Base-by-base conservation (phyloP, 2,888 invertebrate genomes). In the Drosophila paramelanica region DNA sequence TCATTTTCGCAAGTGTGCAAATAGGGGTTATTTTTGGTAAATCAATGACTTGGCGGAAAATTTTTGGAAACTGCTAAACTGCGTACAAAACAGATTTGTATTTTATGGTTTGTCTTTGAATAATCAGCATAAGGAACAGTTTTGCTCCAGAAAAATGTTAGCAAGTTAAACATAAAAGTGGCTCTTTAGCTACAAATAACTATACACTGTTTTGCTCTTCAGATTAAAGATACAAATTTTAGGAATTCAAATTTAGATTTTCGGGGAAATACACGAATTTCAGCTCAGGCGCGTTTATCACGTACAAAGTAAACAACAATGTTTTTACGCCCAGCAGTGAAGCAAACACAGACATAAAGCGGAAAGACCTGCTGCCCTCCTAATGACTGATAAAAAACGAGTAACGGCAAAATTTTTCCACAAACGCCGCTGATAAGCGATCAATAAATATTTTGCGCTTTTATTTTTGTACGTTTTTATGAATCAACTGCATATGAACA, bases 371-470 rank as follows among this genome's bases (percentile, higher is more conserved):
- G 49, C 25, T 45, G 52, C 43, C 46, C 72, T 53, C 36, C 23
- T 76, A 60, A 53, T 66, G 53, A 56, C 74, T 75, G 64, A 75
- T 73, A 75, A 73, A 73, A 11, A 36, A 36, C 31, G 41, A 31
- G 31, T 57, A 64, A 53, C 53, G 49, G 51, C 51, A 45, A 61
- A 72, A 79, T 50, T 74, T 83, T 75, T 75, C 73, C 78, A 75
- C 60, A 65, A 65, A 38, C 20, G 10, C 20, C 13, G n/a, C 50
- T 77, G 75, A 77, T 77, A 76, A 76, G 75, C 45, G 52, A 11
- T 39, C 45, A 49, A 11, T 39, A 10, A 33, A 33, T 33, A 33
- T 51, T 39, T 52, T 38, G 42, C 23, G 27, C 36, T 57, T 82
- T 73, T 62, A 81, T 84, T 31, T 31, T 10, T 31, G 31, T 31